Evolutionary conservation across 1,140 invertebrate genomes (phyloP).

Genomic region (Dolichoris vasculosae): DNA sequence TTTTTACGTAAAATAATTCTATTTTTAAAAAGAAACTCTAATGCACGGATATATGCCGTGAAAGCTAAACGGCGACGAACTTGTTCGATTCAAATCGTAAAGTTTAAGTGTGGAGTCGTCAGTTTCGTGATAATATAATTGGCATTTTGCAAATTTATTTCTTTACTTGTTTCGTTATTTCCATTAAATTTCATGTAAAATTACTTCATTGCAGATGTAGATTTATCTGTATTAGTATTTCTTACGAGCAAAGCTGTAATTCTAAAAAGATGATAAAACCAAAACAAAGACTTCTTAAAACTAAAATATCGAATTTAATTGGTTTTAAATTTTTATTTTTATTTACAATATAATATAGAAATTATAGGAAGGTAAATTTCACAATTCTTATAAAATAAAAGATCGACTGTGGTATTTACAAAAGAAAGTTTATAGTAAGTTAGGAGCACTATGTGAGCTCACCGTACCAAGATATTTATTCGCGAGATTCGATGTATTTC

Average conservation of each 20-base stretch:
- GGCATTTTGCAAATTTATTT: background rate
- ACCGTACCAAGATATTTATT: too few relatives aligned
- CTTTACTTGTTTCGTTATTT: too few relatives aligned
- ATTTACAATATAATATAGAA: background rate
- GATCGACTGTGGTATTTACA: too few relatives aligned
- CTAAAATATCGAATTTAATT: background rate
- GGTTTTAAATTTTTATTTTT: background rate
- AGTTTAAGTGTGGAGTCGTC: background rate
- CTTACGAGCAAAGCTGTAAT: background rate
- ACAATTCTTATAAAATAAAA: background rate
- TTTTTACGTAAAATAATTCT: background rate
- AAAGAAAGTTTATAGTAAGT: too few relatives aligned
- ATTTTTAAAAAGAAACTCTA: slow-evolving; percentile 12
- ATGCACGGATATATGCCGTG: background rate
- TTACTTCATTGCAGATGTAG: background rate
- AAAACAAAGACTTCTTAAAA: background rate
- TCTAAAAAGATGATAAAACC: background rate
- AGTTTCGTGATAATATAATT: background rate
- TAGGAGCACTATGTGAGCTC: too few relatives aligned
- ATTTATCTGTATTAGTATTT: too few relatives aligned
- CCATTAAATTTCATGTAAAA: background rate
- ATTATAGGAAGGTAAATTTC: background rate
- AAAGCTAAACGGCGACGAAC: background rate
- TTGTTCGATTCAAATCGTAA: background rate
- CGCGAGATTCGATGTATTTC: too few relatives aligned